A percentile compares a stretch with the other conserved stretches of the same genome.
Evolutionary conservation across 1,140 invertebrate species (phyloP).

Genomic region (Caenorhabditis briggsae): DNA sequence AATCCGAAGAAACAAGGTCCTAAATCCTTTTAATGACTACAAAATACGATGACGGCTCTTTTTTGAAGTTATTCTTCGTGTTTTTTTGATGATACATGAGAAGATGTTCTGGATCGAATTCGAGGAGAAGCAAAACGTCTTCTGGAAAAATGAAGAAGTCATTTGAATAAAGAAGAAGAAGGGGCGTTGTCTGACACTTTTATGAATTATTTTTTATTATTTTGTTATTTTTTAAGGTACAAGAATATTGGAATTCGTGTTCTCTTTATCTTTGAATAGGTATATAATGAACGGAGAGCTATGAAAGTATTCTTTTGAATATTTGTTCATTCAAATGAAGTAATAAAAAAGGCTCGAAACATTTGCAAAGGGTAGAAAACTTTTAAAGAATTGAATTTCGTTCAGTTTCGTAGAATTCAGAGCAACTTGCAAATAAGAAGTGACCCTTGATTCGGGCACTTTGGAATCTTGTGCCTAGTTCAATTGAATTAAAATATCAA

Average conservation of each 20-base stretch:
- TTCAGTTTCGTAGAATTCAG: too few species aligned
- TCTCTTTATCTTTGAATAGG: neutral
- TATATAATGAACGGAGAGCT: neutral
- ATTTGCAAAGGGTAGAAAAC: too few species aligned
- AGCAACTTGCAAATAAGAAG: too few species aligned
- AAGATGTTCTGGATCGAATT: conserved; percentile 38
- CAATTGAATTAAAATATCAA: too few species aligned
- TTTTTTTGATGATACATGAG: conserved; percentile 3
- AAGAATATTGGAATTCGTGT: neutral
- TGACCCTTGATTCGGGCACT: too few species aligned
- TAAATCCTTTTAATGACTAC: conserved; percentile 34
- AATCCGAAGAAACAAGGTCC: neutral
- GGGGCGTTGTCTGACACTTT: neutral
- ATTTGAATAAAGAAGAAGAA: neutral
- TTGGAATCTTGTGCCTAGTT: too few species aligned
- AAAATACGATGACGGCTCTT: conserved; percentile 1
- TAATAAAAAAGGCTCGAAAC: too few species aligned
- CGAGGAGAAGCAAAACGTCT: neutral
- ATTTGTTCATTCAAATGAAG: too few species aligned
- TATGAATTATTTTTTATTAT: neutral
- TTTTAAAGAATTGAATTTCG: too few species aligned
- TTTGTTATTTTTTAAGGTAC: neutral
- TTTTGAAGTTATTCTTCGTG: neutral
- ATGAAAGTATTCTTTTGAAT: too few species aligned
- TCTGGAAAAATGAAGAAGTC: neutral